Base-by-base conservation (phyloP, 1,140 invertebrate genomes). In the Pogonognathellus flavescens region DNA sequence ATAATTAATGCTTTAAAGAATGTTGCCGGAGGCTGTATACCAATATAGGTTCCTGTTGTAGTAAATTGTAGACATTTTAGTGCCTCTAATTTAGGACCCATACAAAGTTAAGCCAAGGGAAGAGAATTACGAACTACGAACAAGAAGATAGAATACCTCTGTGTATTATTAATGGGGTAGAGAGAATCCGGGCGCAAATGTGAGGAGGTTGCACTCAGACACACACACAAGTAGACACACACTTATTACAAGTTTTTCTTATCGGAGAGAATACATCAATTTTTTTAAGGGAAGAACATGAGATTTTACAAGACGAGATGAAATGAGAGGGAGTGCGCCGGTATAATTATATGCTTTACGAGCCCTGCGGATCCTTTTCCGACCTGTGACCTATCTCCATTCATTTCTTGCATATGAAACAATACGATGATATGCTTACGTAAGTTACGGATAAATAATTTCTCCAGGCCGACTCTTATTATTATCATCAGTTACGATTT, bases 321-420 rank as follows among this genome's bases (percentile, higher is more conserved):
- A 66, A 66, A 83, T 83, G 57, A 62, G 82, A 83, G 82, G 82
- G 82, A 83, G 82, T 83, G 59, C 60, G 82, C 60, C 60, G 57
- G 52, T 60, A 57, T 83, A 83, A 83, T 83, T 83, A 83, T 66
- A 66, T 50, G 41, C 57, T 83, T 83, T 59, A 66, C 50, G 70
- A 59, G 52, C 70, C 84, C 84, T 50, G 7, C 41, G 76, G 84
- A 62, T 85, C 31, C 52, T 85, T 80, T 85, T 13, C 31, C 52
- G 84, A 85, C 84, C 84, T 80, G n/a, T 80, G 84, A 85, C 84
- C 70, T 80, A 9, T 50, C 11, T 60, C 4, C 41, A 84, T 66
- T 84, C 57, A 84, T 84, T 66, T 31, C 25, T 13, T 20, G 7
- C 62, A 18, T 53, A 41, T 20, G 20, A 16, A 84, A 84, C 82